Evolutionary conservation across 2,888 invertebrate genomes (phyloP).

Genomic region (Drosophila aldrichi): DNA sequence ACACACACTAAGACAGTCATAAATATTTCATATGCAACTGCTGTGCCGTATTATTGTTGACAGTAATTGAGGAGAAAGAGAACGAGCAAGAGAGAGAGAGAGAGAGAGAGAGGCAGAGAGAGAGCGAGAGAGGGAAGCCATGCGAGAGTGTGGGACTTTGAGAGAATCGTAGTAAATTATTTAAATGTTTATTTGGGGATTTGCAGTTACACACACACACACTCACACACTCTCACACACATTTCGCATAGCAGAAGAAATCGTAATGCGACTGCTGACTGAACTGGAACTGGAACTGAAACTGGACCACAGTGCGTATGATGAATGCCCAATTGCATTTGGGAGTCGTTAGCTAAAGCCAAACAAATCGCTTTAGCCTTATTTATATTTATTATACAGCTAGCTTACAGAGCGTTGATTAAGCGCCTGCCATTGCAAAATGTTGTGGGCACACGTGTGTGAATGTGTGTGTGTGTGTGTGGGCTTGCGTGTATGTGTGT

Average conservation of each 20-base stretch:
- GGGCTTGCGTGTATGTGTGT: neutral
- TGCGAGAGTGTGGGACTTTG: constrained; percentile 23
- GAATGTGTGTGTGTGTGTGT: neutral
- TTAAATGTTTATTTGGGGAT: constrained; percentile 69
- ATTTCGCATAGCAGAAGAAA: constrained; percentile 21
- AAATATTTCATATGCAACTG: constrained; percentile 66
- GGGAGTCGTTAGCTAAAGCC: constrained; percentile 65
- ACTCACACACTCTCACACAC: neutral
- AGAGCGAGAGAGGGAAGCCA: neutral
- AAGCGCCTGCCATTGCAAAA: constrained; percentile 34
- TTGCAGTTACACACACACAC: constrained; percentile 33
- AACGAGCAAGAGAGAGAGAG: constrained; percentile 3
- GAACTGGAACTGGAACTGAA: constrained; percentile 2
- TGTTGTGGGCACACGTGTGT: constrained; percentile 1
- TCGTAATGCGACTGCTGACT: constrained; percentile 11
- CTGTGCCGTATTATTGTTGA: constrained; percentile 65
- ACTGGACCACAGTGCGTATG: constrained; percentile 62
- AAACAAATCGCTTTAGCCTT: constrained; percentile 61
- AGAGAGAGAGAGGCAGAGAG: neutral
- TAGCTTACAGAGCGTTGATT: constrained; percentile 48
- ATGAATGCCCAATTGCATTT: constrained; percentile 62
- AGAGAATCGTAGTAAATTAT: constrained; percentile 62
- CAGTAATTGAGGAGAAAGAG: constrained; percentile 62
- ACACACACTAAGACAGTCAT: constrained; percentile 41
- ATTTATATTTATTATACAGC: constrained; percentile 59